These are phyloP conservation scores for Sylvilagus floridanus DNA, from an alignment of 2,797 vertebrate genomes.

Conservation along the genomic window DNA sequence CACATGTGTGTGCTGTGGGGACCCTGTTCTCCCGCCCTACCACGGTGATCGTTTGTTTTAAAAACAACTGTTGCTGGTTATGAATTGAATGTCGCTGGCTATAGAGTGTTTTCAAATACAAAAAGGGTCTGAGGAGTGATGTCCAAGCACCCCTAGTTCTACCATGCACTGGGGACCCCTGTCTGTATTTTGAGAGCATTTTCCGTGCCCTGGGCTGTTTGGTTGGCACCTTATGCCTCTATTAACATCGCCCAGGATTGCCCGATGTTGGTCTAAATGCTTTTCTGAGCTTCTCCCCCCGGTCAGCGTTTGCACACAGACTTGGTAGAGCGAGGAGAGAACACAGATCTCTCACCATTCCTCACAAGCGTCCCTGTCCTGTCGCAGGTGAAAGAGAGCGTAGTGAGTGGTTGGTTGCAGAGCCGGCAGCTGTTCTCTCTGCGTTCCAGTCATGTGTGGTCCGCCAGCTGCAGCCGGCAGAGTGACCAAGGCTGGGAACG, in stretches of 20 bases:
- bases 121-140: not conserved
- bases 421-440: not conserved
- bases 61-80: not conserved
- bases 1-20: not conserved
- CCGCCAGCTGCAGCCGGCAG: not conserved
- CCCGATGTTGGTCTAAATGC: not conserved
- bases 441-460: rapidly evolving
- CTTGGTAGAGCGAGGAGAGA: not conserved
- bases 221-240: not conserved
- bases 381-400: rapidly evolving
- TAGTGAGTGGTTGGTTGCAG: not conserved
- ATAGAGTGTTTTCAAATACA: not conserved
- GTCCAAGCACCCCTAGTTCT: not conserved
- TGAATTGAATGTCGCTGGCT: not conserved
- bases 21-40: not conserved
- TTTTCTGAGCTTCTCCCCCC: not conserved
- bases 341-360: not conserved
- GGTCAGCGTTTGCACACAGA: not conserved
- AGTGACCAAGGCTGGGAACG: not conserved
- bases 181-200: too few relatives aligned
- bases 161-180: not conserved
- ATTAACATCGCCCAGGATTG: rapidly evolving
- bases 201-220: not conserved
- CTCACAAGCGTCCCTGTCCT: not conserved
- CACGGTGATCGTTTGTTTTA: not conserved